phyloP scores from a whole-genome alignment of 2,797 vertebrate species.

The Centropyge bicolor region DNA sequence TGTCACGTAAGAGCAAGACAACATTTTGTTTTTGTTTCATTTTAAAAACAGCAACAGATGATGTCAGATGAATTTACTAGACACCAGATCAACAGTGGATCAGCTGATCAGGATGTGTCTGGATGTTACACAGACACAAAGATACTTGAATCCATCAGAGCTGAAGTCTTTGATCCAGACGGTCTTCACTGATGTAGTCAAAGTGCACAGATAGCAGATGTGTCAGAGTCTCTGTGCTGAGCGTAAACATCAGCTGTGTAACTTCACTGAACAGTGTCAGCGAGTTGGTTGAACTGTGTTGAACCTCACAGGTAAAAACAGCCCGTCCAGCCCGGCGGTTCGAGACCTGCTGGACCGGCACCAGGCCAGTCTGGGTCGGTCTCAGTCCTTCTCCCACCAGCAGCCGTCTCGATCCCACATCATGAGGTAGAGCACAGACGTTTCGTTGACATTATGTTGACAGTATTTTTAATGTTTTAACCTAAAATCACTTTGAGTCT shows the following conservation, averaged over 20 bases:
- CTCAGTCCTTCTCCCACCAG: conserved; percentile 96
- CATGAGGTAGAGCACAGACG: conserved; percentile 85
- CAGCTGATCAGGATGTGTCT: too few relatives aligned
- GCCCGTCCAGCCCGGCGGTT: conserved; percentile 92
- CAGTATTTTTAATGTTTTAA: too few relatives aligned
- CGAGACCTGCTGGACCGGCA: conserved; percentile 90
- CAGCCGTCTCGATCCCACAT: conserved; percentile 94
- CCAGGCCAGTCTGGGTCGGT: conserved; percentile 89
- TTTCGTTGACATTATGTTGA: too few relatives aligned
- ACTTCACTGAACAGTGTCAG: too few relatives aligned
- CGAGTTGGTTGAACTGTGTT: not conserved
- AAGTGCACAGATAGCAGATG: too few relatives aligned
- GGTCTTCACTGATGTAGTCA: too few relatives aligned
- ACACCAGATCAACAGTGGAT: not conserved
- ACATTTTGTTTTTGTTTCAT: not conserved
- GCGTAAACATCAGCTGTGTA: too few relatives aligned
- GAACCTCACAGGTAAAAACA: conserved; percentile 84
- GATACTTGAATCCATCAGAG: not conserved
- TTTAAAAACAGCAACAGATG: not conserved
- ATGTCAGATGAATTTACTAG: too few relatives aligned
- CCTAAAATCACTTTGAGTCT: too few relatives aligned
- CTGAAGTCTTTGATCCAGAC: not conserved
- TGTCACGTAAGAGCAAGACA: conserved; percentile 81
- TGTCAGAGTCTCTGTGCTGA: too few relatives aligned
- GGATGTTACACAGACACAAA: too few relatives aligned